These are phyloP conservation scores for Grapholita molesta DNA, from an alignment of 1,140 invertebrate species.

Conservation along the genomic window DNA sequence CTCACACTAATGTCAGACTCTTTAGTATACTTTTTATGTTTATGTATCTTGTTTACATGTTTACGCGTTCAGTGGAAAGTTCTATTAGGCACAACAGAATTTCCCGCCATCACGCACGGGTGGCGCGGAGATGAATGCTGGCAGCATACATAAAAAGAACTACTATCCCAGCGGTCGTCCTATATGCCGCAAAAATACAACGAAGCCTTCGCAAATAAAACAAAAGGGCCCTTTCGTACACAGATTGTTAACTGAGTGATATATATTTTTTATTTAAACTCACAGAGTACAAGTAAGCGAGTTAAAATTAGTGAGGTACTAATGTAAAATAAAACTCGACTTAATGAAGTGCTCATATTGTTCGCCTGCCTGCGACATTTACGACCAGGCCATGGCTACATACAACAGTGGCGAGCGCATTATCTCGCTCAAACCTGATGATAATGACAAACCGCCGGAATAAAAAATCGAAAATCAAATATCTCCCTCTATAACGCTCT, in stretches of 20 bases:
- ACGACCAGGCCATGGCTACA: too few relatives aligned
- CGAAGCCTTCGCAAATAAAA: not conserved
- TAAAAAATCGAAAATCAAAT: too few relatives aligned
- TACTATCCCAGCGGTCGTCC: not conserved
- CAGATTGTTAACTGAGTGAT: slow-evolving; percentile 19
- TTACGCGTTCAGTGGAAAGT: not conserved
- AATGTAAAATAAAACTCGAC: too few relatives aligned
- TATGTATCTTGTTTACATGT: not conserved
- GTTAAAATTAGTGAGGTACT: too few relatives aligned
- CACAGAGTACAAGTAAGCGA: too few relatives aligned
- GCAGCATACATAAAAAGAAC: not conserved
- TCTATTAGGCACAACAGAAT: not conserved
- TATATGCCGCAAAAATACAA: not conserved
- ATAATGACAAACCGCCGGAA: too few relatives aligned
- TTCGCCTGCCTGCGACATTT: too few relatives aligned
- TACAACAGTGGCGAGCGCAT: too few relatives aligned
- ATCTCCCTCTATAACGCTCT: too few relatives aligned
- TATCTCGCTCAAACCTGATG: too few relatives aligned
- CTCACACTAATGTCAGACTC: not conserved
- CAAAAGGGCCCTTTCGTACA: not conserved
- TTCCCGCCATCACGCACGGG: not conserved
- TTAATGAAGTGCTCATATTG: too few relatives aligned
- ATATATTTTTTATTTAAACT: too few relatives aligned
- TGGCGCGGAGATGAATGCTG: not conserved
- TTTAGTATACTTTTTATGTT: not conserved